Conservation (phyloP, 1,140 invertebrate genomes). For the Macrobrachium rosenbergii region DNA sequence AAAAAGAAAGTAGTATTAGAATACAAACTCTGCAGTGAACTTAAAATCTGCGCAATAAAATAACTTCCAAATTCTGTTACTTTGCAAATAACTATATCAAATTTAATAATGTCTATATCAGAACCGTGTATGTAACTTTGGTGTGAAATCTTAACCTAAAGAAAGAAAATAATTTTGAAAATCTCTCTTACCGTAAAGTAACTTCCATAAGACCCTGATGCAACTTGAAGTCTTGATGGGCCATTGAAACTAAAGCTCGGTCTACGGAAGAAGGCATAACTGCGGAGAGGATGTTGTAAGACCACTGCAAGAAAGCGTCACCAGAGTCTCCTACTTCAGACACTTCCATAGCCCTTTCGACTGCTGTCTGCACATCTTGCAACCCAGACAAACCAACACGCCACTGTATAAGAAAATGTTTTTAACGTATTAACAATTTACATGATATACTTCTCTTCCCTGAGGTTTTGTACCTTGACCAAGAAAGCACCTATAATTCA, state of each 20-base stretch:
- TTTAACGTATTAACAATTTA: not conserved
- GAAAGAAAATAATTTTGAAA: not conserved
- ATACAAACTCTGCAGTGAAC: too few relatives aligned
- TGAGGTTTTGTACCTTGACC: too few relatives aligned
- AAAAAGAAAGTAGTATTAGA: too few relatives aligned
- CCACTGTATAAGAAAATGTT: conserved; percentile 29
- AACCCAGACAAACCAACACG: conserved; percentile 46
- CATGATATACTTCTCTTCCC: too few relatives aligned
- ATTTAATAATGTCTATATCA: too few relatives aligned
- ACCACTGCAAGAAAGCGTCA: conserved; percentile 52
- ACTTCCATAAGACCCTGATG: conserved; percentile 48
- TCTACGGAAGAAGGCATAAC: conserved; percentile 23
- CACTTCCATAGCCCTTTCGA: conserved; percentile 47
- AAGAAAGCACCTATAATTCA: too few relatives aligned
- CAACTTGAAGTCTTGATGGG: conserved; percentile 44
- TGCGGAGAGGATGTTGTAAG: conserved; percentile 35
- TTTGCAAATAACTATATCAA: too few relatives aligned
- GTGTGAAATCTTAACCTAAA: too few relatives aligned
- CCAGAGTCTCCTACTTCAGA: conserved; percentile 38
- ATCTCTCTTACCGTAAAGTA: conserved; percentile 30
- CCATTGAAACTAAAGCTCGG: conserved; percentile 12
- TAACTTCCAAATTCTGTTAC: too few relatives aligned
- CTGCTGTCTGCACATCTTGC: conserved; percentile 45
- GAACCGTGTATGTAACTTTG: not conserved
- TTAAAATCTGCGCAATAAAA: too few relatives aligned